These are phyloP conservation scores for Dicycla oo DNA, from an alignment of 2,888 invertebrate genomes.

Conservation along the genomic window DNA sequence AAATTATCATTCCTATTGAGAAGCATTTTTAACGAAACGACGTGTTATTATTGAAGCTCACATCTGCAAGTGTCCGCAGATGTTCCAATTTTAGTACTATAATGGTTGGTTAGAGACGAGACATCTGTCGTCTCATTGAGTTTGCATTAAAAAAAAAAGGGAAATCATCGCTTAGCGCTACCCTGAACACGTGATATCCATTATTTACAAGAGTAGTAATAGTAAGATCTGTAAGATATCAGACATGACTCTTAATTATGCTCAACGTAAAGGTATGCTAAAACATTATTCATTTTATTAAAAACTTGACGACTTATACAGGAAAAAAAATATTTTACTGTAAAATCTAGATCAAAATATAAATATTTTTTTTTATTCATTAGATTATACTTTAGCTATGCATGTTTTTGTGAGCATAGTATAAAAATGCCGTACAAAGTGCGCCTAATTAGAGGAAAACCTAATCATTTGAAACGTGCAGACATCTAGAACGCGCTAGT, in stretches of 20 bases:
- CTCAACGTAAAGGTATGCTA: conserved; percentile 1
- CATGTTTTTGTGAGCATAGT: conserved; percentile 2
- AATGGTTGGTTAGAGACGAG: conserved; percentile 18
- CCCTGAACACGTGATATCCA: conserved; percentile 21
- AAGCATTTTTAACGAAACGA: conserved; percentile 36
- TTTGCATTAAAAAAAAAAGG: conserved; percentile 38
- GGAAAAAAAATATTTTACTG: neutral
- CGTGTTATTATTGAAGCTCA: conserved; percentile 32
- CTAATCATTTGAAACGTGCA: conserved; percentile 3
- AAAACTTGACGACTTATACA: conserved; percentile 1
- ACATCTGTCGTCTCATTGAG: conserved; percentile 49
- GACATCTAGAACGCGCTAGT: neutral
- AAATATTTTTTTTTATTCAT: conserved; percentile 40
- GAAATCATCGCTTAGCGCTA: conserved; percentile 39
- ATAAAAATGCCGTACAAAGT: conserved; percentile 6
- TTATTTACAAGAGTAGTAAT: conserved; percentile 46
- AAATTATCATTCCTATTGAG: conserved; percentile 49
- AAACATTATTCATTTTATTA: conserved; percentile 19
- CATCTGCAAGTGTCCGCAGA: conserved; percentile 58
- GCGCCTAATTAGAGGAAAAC: conserved; percentile 7
- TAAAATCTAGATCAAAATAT: conserved; percentile 13
- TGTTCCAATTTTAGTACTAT: conserved; percentile 36
- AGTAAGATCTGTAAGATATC: conserved; percentile 23
- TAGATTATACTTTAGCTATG: conserved; percentile 19
- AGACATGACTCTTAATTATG: conserved; percentile 18